Conservation (phyloP, 2,113 vertebrate genomes). For the Monarcha castaneiventris region DNA sequence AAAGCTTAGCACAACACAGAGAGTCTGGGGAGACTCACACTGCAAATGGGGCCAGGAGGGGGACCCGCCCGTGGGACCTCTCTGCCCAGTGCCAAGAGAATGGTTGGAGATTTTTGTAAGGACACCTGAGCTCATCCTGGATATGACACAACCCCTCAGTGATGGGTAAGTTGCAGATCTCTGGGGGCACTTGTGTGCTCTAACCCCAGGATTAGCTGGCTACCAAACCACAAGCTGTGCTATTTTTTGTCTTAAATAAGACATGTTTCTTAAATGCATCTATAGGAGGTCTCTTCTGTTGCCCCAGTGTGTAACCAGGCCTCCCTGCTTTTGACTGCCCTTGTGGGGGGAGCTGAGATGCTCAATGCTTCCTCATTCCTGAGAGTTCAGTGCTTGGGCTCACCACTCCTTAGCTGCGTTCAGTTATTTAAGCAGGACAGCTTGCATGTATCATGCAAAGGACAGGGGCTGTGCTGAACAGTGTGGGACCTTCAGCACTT, state of each 20-base stretch:
- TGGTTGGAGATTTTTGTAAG: not conserved
- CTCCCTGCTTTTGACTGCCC: not conserved
- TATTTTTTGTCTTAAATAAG: not conserved
- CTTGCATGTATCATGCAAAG: not conserved
- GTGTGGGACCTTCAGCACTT: not conserved
- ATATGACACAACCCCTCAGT: not conserved
- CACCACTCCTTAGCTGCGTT: not conserved
- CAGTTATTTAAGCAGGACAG: constrained; percentile 41
- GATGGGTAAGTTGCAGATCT: not conserved
- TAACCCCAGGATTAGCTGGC: not conserved
- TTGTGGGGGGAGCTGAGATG: not conserved
- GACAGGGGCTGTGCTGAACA: not conserved
- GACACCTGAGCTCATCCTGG: not conserved
- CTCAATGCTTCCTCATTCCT: constrained; percentile 44
- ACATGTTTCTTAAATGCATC: not conserved
- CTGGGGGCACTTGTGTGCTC: not conserved
- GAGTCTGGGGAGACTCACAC: not conserved
- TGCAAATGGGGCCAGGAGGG: fast-evolving
- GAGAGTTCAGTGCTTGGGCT: not conserved
- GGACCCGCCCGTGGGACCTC: fast-evolving
- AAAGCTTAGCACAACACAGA: not conserved
- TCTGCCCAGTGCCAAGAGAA: not conserved
- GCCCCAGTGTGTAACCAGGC: not conserved
- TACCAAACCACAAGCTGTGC: not conserved
- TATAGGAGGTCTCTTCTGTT: not conserved